A percentile compares a stretch with the other conserved stretches of the same genome.
These are phyloP conservation scores for Polylopha cassiicola DNA, from an alignment of 2,888 invertebrate genomes.

Conservation along the genomic window DNA sequence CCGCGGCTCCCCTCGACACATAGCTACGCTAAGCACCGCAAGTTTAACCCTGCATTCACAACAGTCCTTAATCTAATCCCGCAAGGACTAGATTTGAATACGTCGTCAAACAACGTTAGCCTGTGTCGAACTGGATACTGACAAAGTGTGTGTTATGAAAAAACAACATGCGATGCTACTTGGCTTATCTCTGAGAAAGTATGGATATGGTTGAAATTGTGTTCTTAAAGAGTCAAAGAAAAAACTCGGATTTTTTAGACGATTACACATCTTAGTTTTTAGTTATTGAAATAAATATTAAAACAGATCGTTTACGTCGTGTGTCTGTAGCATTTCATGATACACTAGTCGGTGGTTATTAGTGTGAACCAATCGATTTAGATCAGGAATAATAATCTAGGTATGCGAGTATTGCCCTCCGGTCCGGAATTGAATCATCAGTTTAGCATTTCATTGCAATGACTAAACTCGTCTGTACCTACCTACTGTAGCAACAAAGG, in stretches of 20 bases:
- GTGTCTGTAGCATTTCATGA: too few species aligned
- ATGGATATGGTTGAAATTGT: too few species aligned
- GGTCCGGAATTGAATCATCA: slow-evolving; percentile 47
- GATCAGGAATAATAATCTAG: slow-evolving; percentile 3
- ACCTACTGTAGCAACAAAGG: too few species aligned
- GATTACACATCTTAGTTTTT: too few species aligned
- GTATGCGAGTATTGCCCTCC: slow-evolving; percentile 27
- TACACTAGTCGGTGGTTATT: too few species aligned
- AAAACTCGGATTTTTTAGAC: too few species aligned
- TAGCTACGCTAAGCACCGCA: slow-evolving; percentile 6
- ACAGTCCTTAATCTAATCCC: slow-evolving; percentile 28
- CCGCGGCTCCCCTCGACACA: slow-evolving; percentile 30
- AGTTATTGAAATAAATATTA: too few species aligned
- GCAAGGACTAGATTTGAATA: slow-evolving; percentile 23
- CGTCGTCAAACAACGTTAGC: not conserved
- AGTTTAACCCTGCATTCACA: slow-evolving; percentile 8
- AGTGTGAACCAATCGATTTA: not conserved
- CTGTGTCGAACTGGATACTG: slow-evolving; percentile 5
- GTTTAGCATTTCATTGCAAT: slow-evolving; percentile 45
- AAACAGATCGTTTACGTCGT: too few species aligned
- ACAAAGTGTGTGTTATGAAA: slow-evolving; percentile 37
- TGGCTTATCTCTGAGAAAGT: too few species aligned
- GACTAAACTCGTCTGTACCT: slow-evolving; percentile 27
- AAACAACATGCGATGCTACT: slow-evolving; percentile 32
- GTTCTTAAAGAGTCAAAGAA: too few species aligned